A percentile compares a stretch with the other conserved stretches of the same genome.
phyloP scores from a whole-genome alignment of 1,140 invertebrate genomes.

The Drosophila equinoxialis region DNA sequence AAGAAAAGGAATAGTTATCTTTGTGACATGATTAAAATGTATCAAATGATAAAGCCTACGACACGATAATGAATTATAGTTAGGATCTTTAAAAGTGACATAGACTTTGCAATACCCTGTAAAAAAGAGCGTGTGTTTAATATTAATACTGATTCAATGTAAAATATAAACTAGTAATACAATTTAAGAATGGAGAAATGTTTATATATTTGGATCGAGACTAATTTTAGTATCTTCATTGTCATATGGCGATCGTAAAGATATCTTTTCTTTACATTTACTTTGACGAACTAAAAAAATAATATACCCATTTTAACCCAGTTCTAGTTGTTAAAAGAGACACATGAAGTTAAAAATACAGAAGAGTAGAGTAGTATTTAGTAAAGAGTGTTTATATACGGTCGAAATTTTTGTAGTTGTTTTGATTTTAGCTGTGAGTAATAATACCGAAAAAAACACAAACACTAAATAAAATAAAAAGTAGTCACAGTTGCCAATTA shows the following conservation, averaged over 20 bases:
- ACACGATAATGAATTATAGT: not conserved
- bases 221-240: no score
- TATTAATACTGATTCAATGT: no score
- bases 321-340: no score
- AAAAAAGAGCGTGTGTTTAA: no score
- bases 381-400: not conserved
- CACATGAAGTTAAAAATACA: no score
- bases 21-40: constrained; percentile 5
- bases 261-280: no score
- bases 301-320: no score
- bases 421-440: constrained; percentile 23
- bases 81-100: not conserved
- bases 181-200: no score
- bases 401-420: not conserved
- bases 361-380: not conserved
- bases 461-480: constrained; percentile 19
- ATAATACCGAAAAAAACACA: constrained; percentile 33
- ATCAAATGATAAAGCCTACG: constrained; percentile 10
- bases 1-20: constrained; percentile 2
- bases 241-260: no score
- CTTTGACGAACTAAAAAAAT: no score
- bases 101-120: not conserved
- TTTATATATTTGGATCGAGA: no score
- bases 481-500: not conserved
- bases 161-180: no score